Conservation (phyloP, 2,888 invertebrate genomes). For the Drosophila acutilabella region DNA sequence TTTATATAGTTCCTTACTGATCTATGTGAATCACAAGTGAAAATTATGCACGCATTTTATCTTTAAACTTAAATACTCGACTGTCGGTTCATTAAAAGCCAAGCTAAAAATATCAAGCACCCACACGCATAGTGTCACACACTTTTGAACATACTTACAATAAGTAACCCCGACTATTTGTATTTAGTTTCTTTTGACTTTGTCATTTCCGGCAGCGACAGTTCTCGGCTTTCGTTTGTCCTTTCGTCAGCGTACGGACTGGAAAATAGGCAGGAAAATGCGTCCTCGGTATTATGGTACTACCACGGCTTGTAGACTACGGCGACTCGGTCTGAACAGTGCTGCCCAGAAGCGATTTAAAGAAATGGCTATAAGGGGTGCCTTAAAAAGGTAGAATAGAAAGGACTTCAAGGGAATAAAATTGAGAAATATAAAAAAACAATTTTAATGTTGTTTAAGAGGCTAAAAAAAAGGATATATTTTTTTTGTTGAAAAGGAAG, state of each 20-base stretch:
- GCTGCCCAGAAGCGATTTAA: no score
- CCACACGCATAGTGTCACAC: background rate
- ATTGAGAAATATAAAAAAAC: no score
- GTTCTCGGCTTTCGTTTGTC: conserved; percentile 14
- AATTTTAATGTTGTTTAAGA: no score
- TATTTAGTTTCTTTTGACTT: conserved; percentile 23
- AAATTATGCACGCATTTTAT: no score
- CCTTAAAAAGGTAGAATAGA: no score
- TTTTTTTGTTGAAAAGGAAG: no score
- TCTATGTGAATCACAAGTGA: no score
- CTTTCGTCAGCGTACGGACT: background rate
- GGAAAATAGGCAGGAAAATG: conserved; percentile 19
- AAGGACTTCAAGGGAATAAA: no score
- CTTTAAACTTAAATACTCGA: no score
- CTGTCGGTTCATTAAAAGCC: conserved; percentile 2
- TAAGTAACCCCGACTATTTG: conserved; percentile 15
- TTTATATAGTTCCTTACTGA: no score
- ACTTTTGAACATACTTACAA: background rate
- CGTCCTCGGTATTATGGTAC: conserved; percentile 58
- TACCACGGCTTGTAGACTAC: conserved; percentile 51
- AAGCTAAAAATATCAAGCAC: conserved; percentile 5
- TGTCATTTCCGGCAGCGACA: conserved; percentile 19
- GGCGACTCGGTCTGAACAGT: background rate
- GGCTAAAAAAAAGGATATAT: no score
- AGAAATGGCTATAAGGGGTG: no score